A percentile compares a stretch with the other conserved stretches of the same genome.
These are phyloP conservation scores for Vulpes lagopus DNA, from an alignment of 2,113 vertebrate genomes.

Conservation along the genomic window DNA sequence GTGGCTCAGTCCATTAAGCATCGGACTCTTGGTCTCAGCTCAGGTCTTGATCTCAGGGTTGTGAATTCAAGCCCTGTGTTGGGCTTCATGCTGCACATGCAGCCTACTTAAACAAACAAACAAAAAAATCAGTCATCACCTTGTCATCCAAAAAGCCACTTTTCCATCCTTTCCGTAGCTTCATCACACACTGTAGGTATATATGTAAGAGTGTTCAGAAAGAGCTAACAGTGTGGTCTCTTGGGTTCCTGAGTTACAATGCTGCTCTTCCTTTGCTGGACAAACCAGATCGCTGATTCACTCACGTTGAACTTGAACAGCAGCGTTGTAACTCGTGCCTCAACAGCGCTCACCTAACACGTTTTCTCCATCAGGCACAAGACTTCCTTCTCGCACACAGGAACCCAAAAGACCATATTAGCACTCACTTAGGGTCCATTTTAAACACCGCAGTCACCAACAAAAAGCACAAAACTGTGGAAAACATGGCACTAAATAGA, in stretches of 20 bases:
- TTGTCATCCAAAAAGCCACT: neutral
- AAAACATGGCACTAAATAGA: fast-evolving
- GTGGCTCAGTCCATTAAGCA: too few species aligned
- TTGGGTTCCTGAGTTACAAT: too few species aligned
- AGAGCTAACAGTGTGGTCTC: too few species aligned
- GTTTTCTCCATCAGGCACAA: neutral
- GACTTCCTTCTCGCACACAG: neutral
- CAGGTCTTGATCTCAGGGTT: too few species aligned
- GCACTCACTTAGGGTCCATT: neutral
- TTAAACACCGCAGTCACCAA: neutral
- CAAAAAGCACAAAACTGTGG: neutral
- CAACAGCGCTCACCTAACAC: too few species aligned
- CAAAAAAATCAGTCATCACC: neutral
- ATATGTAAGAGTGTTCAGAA: too few species aligned
- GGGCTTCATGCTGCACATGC: too few species aligned
- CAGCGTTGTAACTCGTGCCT: neutral
- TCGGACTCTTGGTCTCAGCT: too few species aligned
- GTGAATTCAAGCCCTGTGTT: too few species aligned
- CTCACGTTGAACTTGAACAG: neutral
- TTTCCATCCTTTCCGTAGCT: neutral
- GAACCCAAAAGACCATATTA: neutral
- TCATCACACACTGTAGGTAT: too few species aligned
- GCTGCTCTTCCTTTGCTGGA: neutral
- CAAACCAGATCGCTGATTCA: fast-evolving
- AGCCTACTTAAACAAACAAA: neutral